Conservation (phyloP, 2,888 invertebrate species). For the Drosophila kanekoi region DNA sequence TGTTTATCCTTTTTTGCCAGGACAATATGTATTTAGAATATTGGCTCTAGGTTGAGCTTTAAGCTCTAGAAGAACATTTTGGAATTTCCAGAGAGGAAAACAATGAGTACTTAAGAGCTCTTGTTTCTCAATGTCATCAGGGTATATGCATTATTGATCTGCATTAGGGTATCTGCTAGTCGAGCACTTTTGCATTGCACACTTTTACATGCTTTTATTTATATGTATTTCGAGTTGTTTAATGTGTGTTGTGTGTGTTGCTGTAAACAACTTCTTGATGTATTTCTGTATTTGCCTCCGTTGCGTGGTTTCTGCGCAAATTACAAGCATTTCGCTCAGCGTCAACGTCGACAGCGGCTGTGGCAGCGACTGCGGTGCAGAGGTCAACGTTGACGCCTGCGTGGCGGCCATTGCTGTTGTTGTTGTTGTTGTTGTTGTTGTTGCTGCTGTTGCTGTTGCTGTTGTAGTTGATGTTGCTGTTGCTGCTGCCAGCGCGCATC, state of each 20-base stretch:
- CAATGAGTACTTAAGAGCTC: no score
- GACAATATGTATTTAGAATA: no score
- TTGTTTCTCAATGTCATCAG: no score
- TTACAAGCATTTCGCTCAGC: slow-evolving; percentile 40
- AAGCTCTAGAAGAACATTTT: no score
- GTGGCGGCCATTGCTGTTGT: slow-evolving; percentile 70
- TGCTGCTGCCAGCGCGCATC: slow-evolving; percentile 71
- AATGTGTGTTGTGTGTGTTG: slow-evolving; percentile 6
- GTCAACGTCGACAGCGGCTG: slow-evolving; percentile 23
- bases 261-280: slow-evolving; percentile 27
- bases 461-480: slow-evolving; percentile 47
- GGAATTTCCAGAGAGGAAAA: no score
- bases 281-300: slow-evolving; percentile 20
- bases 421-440: slow-evolving; percentile 12
- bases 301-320: slow-evolving; percentile 24
- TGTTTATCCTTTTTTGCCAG: no score
- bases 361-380: slow-evolving; percentile 26
- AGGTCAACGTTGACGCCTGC: slow-evolving; percentile 64
- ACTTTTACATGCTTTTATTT: background rate
- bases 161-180: background rate
- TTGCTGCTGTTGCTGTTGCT: slow-evolving; percentile 26
- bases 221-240: slow-evolving; percentile 13
- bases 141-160: no score
- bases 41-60: no score
- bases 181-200: background rate